Evolutionary conservation across 2,113 vertebrate species (phyloP).

Genomic region (Apodemus sylvaticus): DNA sequence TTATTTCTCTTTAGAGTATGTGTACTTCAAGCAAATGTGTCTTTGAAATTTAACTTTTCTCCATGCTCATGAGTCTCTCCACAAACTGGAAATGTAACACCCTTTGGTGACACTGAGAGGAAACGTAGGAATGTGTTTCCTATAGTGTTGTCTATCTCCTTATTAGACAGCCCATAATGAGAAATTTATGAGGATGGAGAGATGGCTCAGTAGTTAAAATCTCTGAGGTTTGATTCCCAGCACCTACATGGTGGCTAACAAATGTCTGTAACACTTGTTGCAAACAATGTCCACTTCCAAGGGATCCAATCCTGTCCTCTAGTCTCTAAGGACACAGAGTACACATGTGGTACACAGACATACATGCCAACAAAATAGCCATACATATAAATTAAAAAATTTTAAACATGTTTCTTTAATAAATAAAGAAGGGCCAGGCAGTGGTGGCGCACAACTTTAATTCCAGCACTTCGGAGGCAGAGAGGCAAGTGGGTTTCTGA

Average conservation of each 20-base stretch:
- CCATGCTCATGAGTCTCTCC: not conserved
- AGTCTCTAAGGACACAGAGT: not conserved
- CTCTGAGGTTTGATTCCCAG: not conserved
- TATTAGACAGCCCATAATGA: not conserved
- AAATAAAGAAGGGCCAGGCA: no score
- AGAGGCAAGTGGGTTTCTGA: no score
- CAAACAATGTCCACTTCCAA: not conserved
- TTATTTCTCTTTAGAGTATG: not conserved
- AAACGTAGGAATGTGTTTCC: not conserved
- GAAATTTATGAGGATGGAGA: not conserved
- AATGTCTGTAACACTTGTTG: not conserved
- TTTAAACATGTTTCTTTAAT: conserved; percentile 27
- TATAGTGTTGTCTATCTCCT: not conserved
- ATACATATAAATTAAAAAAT: not conserved
- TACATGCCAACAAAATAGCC: not conserved
- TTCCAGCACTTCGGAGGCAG: no score
- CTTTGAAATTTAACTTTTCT: not conserved
- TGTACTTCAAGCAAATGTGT: not conserved
- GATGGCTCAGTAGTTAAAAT: not conserved
- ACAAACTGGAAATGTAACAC: not conserved
- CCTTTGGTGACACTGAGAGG: not conserved
- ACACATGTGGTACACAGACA: not conserved
- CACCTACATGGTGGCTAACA: not conserved
- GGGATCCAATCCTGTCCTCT: not conserved
- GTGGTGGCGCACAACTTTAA: no score